Base-by-base conservation (phyloP, 2,888 invertebrate genomes). In the Cerceris ruficornis region DNA sequence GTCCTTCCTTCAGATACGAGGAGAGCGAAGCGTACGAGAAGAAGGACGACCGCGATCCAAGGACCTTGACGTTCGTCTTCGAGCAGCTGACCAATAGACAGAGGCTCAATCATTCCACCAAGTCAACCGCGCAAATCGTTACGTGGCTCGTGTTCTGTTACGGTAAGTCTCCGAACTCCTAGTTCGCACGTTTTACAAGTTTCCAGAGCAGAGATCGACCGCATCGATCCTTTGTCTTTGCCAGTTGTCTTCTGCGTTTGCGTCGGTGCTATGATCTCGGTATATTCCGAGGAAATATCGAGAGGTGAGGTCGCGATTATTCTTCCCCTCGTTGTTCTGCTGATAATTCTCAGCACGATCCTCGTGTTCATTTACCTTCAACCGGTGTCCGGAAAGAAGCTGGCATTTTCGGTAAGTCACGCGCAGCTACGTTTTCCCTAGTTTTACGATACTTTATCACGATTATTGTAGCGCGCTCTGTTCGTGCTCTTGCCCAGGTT, bases 401-500 rank as follows among this genome's bases (percentile, higher is more conserved):
- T 93, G 0, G 69, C 86, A 14, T 93, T 93, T 70, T 90, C 91
- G 85, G 93, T 93, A 86, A 82, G 84, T 68, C 28, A 46, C 15
- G 9, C 17, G 4, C 41, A 9, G 0, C 8, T 49, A 0, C 42
- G 13, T n/a, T 39, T 28, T 9, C 57, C 49, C 9, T 17, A 7
- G 42, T 52, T 8, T 57, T 60, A 65, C 28, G 28, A 28, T 28
- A 28, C 28, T 28, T 28, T 28, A 28, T 2, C 28, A 28, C 28
- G 28, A 28, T 28, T 28, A 28, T 28, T 4, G 28, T 28, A 28
- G 28, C 28, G 28, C 28, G 1, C 28, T 74, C 2, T 50, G n/a
- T 50, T 13, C 50, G 50, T 50, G 2, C 77, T 92, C 93, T 68
- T 92, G 28, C 4, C 28, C 28, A 97, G 95, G 97, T 98, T 6